Conservation (phyloP, 2,888 invertebrate species). For the Stegophylla sp. region DNA sequence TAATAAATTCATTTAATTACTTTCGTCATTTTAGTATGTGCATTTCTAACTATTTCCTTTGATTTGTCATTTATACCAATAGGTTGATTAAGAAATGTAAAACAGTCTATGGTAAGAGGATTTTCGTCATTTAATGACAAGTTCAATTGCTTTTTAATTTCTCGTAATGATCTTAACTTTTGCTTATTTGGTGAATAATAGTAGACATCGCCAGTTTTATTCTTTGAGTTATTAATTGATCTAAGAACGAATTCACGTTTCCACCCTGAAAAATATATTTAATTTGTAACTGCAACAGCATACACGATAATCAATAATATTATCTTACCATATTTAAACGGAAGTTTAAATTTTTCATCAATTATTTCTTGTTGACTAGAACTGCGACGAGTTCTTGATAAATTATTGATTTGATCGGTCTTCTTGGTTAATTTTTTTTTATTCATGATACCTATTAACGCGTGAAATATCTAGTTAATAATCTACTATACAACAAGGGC, state of each 20-base stretch:
- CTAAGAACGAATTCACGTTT: constrained; percentile 80
- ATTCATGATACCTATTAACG: too few relatives aligned
- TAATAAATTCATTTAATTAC: constrained; percentile 11
- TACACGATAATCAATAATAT: constrained; percentile 29
- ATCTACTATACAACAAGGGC: too few relatives aligned
- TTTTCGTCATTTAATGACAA: constrained; percentile 64
- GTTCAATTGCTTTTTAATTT: constrained; percentile 69
- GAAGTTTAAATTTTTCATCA: constrained; percentile 37
- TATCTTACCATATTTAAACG: constrained; percentile 45
- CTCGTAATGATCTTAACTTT: constrained; percentile 79
- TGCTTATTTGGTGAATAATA: constrained; percentile 82
- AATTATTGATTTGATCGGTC: too few relatives aligned
- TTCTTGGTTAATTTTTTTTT: too few relatives aligned
- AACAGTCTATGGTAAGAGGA: constrained; percentile 77
- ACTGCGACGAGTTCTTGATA: constrained; percentile 19
- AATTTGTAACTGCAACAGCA: too few relatives aligned
- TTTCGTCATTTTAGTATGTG: constrained; percentile 64
- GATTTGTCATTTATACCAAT: constrained; percentile 77
- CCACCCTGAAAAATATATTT: constrained; percentile 75
- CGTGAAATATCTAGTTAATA: too few relatives aligned
- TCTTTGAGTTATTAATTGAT: constrained; percentile 68
- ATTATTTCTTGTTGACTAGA: constrained; percentile 23
- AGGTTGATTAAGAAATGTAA: constrained; percentile 82
- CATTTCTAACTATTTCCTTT: constrained; percentile 78
- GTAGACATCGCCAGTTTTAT: constrained; percentile 78